Conservation (phyloP, 2,797 vertebrate species). For the Siniperca obscura region DNA sequence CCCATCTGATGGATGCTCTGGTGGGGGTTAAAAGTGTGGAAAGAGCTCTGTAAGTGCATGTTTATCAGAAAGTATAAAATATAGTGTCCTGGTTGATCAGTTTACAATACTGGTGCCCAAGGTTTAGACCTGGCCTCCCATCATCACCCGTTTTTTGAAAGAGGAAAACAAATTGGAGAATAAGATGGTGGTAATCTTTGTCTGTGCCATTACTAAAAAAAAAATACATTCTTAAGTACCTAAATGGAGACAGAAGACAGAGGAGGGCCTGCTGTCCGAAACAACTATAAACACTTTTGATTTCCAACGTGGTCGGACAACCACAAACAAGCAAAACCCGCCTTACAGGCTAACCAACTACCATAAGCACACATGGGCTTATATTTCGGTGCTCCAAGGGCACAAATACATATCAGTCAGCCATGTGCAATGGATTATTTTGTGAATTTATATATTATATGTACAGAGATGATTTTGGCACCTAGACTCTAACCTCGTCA, state of each 20-base stretch:
- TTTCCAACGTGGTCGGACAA: background rate
- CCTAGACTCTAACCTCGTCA: too few relatives aligned
- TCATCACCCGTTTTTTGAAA: background rate
- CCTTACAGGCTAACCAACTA: background rate
- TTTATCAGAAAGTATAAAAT: slow-evolving; percentile 8
- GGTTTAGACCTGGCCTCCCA: background rate
- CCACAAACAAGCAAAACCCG: background rate
- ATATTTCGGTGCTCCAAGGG: background rate
- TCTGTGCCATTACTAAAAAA: background rate
- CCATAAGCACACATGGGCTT: background rate
- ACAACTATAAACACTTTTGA: too few relatives aligned
- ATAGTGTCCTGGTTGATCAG: background rate
- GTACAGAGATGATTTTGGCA: background rate
- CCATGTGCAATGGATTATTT: background rate
- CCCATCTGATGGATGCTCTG: slow-evolving; percentile 37
- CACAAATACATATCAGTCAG: background rate
- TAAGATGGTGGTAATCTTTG: background rate
- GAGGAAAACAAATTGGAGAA: background rate
- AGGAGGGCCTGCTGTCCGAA: too few relatives aligned
- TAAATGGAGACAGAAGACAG: background rate
- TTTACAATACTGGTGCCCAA: background rate
- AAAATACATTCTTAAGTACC: background rate
- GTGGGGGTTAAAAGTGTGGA: slow-evolving; percentile 11
- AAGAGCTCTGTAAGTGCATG: slow-evolving; percentile 5
- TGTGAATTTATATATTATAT: background rate